Conservation (phyloP, 2,113 vertebrate species). For the Suricata suricatta region DNA sequence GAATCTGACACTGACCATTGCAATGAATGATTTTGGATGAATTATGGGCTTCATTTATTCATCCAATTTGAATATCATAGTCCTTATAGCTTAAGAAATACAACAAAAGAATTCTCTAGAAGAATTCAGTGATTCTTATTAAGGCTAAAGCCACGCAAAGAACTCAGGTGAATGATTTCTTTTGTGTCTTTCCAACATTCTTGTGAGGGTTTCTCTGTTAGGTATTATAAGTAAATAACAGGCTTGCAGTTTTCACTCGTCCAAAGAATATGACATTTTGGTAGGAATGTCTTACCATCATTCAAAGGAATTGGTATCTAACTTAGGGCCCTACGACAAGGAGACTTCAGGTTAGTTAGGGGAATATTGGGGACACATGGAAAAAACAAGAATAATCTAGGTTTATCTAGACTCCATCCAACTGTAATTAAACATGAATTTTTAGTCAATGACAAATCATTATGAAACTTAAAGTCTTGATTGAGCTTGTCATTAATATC, state of each 20-base stretch:
- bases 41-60: neutral
- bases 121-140: neutral
- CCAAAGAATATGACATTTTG: neutral
- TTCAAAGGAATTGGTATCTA: neutral
- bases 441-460: constrained; percentile 64
- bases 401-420: constrained; percentile 27
- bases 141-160: neutral
- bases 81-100: neutral
- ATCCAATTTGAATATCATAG: neutral
- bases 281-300: neutral
- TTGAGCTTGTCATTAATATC: constrained; percentile 33
- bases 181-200: neutral
- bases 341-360: neutral
- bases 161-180: neutral
- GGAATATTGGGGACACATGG: neutral
- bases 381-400: neutral
- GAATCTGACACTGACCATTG: neutral
- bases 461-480: constrained; percentile 31
- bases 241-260: neutral
- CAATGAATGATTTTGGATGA: neutral
- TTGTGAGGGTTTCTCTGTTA: neutral
- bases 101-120: neutral
- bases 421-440: constrained; percentile 10
- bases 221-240: neutral
- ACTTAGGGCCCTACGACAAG: neutral